Evolutionary conservation across 1,140 invertebrate species (phyloP), one percentile per base, ranked within the genome.

Genomic region (Magallana ariakensis): DNA sequence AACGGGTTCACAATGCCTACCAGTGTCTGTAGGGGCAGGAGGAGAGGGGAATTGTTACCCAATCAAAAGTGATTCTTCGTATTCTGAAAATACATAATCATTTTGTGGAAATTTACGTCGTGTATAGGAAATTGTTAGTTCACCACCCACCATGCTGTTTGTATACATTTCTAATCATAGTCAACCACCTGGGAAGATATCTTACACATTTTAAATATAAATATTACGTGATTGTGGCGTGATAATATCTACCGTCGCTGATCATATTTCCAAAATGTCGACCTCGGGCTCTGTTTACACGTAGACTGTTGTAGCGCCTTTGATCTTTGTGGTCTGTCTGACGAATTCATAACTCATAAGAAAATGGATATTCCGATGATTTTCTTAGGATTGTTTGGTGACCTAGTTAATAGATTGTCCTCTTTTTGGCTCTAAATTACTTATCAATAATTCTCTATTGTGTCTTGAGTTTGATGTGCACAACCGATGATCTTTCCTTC

Each of bases 191-290:
- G 66, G 22, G 22, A 70, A 22, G 66, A 26, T 26, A 26, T 75
- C 15, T 75, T 75, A 75, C 66, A 75, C 66, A 75, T 75, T 75
- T 26, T 75, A 75, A 75, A 75, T 75, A 75, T 75, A 75, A 75
- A 75, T 75, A 33, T 75, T 75, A 75, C 66, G 66, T 26, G 66
- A 75, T 75, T 75, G 15, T 13, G 66, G 11, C 22, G 9, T 9
- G 66, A 75, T 75, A 33, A 75, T 26, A 75, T 75, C 66, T 75
- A 26, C 19, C 2, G 22, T 75, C 22, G 62, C 19, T 75, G 19
- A 33, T 75, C 22, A 26, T 8, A 13, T 75, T 75, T 11, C 66
- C 19, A 33, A 75, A 60, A 16, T 16, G 15, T 60, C 58, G 58
- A 60, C 5, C 9, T 8, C 22, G 7, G 66, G 22, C 8, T 75